A percentile compares a stretch with the other conserved stretches of the same genome.
These are phyloP conservation scores for Steinernema khuongi DNA, from an alignment of 1,140 invertebrate genomes.

Conservation along the genomic window DNA sequence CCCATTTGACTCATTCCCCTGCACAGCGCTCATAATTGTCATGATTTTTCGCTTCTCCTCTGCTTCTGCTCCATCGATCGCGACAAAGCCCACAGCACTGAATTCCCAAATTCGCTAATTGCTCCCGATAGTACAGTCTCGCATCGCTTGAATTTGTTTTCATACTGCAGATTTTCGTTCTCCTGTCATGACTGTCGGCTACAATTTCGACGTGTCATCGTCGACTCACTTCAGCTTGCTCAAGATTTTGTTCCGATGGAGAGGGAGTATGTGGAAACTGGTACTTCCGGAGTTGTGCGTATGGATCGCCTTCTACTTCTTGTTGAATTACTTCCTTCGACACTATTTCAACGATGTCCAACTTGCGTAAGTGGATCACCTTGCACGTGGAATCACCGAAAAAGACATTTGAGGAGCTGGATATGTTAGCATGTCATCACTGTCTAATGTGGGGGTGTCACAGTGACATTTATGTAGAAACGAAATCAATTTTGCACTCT, in stretches of 20 bases:
- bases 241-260: background rate
- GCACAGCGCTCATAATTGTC: too few relatives aligned
- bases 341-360: constrained; percentile 2
- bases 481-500: too few relatives aligned
- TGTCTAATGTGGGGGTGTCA: too few relatives aligned
- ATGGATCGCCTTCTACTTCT: background rate
- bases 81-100: too few relatives aligned
- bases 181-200: constrained; percentile 1
- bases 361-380: background rate
- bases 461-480: too few relatives aligned
- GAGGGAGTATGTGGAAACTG: constrained; percentile 2
- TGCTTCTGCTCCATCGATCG: too few relatives aligned
- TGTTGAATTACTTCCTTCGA: background rate
- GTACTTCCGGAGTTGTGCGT: background rate
- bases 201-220: constrained; percentile 10
- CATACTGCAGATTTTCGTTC: background rate
- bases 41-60: too few relatives aligned
- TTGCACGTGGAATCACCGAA: background rate
- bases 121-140: background rate
- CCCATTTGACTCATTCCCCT: too few relatives aligned
- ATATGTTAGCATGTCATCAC: too few relatives aligned
- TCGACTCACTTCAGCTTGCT: background rate
- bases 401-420: background rate
- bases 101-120: background rate
- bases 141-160: too few relatives aligned